Evolutionary conservation across 2,797 vertebrate genomes (phyloP), one percentile per base, ranked within the genome.

Genomic region (Tangara arthus): DNA sequence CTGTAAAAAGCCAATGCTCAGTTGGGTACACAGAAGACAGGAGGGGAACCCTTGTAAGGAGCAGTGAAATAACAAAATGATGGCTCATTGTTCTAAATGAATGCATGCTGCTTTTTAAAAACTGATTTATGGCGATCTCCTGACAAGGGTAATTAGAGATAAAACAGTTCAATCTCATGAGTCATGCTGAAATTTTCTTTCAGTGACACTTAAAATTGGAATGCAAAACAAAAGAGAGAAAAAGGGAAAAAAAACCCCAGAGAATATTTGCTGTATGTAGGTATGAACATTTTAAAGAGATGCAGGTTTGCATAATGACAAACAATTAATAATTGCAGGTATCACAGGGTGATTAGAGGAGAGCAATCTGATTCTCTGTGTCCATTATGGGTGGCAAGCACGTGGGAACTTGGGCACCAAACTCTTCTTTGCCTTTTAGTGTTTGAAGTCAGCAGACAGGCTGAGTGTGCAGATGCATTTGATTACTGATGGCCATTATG

Each of bases 391-490:
- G 7, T 3, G 2, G 46, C 9, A 47, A 30, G 37, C 34, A 61
- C 2, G 0, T 15, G 70, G 10, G 32, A 89, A 21, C 26, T 56
- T 11, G 71, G 66, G 53, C 61, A 91, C 30, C 69, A 76, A 66
- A 34, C 28, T 39, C 32, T 11, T 41, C 17, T 66, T 39, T 47
- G 41, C 42, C 52, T 79, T 65, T 46, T 15, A 19, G 8, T 22
- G 15, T 34, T 87, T 61, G 1, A n/a, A 81, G 49, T 35, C 66
- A 79, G 75, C 66, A 87, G 68, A 53, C 22, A n/a, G 65, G 55
- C 81, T 30, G 81, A 63, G 34, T 14, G 7, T 76, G 60, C 94
- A 95, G 84, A 89, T 93, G 87, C 34, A n/a, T 92, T 92, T 94
- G 71, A 87, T 96, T 93, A 91, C 52, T 52, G 23, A 68, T 49